A percentile compares a stretch with the other conserved stretches of the same genome.
Conservation (phyloP, 2,113 vertebrate genomes). For the Tinamus guttatus region DNA sequence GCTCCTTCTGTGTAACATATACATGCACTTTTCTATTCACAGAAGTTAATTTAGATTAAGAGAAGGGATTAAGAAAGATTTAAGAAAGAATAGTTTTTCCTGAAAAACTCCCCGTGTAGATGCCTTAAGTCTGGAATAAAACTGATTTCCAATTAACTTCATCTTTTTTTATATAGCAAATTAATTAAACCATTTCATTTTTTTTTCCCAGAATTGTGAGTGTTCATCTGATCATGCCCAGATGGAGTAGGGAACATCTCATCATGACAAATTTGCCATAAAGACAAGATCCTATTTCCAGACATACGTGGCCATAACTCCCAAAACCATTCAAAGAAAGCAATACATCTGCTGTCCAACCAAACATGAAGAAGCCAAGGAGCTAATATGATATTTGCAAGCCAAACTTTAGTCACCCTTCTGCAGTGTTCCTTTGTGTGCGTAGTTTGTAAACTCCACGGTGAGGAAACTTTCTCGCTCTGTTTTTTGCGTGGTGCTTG, state of each 20-base stretch:
- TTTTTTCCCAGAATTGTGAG: conserved; percentile 25
- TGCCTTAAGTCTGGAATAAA: conserved; percentile 41
- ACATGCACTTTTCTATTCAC: conserved; percentile 14
- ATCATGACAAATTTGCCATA: conserved; percentile 62
- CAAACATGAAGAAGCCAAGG: conserved; percentile 53
- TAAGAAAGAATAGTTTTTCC: conserved; percentile 17
- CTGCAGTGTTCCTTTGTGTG: not conserved
- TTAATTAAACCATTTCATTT: conserved; percentile 16
- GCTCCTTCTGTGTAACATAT: conserved; percentile 1
- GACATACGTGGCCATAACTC: not conserved
- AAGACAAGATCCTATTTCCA: conserved; percentile 58
- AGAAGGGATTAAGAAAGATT: not conserved
- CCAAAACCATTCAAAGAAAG: conserved; percentile 51
- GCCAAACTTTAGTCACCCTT: conserved; percentile 47
- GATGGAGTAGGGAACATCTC: conserved; percentile 54
- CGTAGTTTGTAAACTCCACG: conserved; percentile 38
- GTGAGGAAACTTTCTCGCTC: conserved; percentile 58
- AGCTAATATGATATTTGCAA: conserved; percentile 55
- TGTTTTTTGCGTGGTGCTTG: conserved; percentile 39
- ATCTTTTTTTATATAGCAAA: conserved; percentile 16
- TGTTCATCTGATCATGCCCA: conserved; percentile 48
- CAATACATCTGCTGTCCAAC: conserved; percentile 43
- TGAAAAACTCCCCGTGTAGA: not conserved
- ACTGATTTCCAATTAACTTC: conserved; percentile 12
- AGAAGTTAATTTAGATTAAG: conserved; percentile 51